Conservation (phyloP, 1,140 invertebrate species). For the Yoshiicerus persimilis region DNA sequence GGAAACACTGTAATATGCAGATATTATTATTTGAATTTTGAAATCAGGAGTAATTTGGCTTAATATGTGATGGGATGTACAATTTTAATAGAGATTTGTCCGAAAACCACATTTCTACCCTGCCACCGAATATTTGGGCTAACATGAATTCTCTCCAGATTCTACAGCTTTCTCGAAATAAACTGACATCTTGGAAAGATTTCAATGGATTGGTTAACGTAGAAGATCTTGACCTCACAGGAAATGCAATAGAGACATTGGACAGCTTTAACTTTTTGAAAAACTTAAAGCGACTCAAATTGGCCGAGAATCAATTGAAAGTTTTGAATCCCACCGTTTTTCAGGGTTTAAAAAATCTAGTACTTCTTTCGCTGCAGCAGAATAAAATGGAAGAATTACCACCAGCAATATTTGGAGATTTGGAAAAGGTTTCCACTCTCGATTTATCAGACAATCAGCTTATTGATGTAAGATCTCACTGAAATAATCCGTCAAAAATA, state of each 20-base stretch:
- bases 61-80: too few species aligned
- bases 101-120: conserved; percentile 65
- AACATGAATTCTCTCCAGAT: conserved; percentile 54
- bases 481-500: not conserved
- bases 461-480: not conserved
- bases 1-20: conserved; percentile 49
- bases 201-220: conserved; percentile 56
- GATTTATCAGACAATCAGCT: conserved; percentile 51
- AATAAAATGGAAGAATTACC: conserved; percentile 66
- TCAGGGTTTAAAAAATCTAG: conserved; percentile 63
- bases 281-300: conserved; percentile 43
- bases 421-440: conserved; percentile 51
- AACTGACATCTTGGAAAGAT: conserved; percentile 53
- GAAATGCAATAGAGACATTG: conserved; percentile 52
- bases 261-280: conserved; percentile 24
- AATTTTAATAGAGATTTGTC: conserved; percentile 67
- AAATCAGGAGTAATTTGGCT: too few species aligned
- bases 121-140: conserved; percentile 59
- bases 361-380: conserved; percentile 69
- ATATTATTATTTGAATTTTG: too few species aligned
- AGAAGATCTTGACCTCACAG: conserved; percentile 59
- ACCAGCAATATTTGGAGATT: conserved; percentile 57
- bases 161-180: conserved; percentile 59
- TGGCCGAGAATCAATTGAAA: conserved; percentile 50
- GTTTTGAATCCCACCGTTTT: conserved; percentile 55